Percentiles rank a stretch among this genome's conserved stretches.
These are phyloP conservation scores for Dryas iulia DNA, from an alignment of 1,140 invertebrate genomes.

Conservation along the genomic window DNA sequence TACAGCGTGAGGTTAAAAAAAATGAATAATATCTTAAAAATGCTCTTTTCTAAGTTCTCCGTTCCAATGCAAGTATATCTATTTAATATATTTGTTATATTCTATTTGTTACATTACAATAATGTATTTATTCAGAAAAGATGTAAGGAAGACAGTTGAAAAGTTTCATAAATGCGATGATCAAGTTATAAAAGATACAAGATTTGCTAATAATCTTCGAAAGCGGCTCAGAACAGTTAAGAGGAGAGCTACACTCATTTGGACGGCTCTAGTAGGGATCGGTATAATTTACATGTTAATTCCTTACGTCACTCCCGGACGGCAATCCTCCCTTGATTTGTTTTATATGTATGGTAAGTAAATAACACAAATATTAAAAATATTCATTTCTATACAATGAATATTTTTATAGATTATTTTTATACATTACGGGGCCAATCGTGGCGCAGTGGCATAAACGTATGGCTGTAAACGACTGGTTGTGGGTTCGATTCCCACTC, in stretches of 20 bases:
- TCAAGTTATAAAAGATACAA: conserved; percentile 28
- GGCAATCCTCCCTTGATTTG: conserved; percentile 46
- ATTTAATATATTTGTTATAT: too few species aligned
- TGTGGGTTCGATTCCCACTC: too few species aligned
- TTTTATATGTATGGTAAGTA: conserved; percentile 47
- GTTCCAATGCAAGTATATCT: too few species aligned
- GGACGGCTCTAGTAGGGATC: conserved; percentile 41
- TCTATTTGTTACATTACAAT: too few species aligned
- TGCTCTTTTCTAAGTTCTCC: too few species aligned
- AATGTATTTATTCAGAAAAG: conserved; percentile 37
- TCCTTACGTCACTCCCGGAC: conserved; percentile 31
- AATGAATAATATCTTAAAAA: too few species aligned
- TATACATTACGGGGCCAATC: too few species aligned
- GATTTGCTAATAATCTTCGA: conserved; percentile 38
- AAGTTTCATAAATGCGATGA: conserved; percentile 38
- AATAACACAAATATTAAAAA: too few species aligned
- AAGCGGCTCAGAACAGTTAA: conserved; percentile 44
- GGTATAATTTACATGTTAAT: conserved; percentile 39
- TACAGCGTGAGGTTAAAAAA: too few species aligned
- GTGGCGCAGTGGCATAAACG: too few species aligned
- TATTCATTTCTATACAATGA: not conserved
- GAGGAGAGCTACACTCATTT: conserved; percentile 45
- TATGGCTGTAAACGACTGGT: too few species aligned
- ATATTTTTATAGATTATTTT: not conserved
- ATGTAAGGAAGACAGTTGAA: conserved; percentile 35